A percentile compares a stretch with the other conserved stretches of the same genome.
Evolutionary conservation across 1,140 invertebrate genomes (phyloP).

Genomic region (Gonioctena quinquepunctata): DNA sequence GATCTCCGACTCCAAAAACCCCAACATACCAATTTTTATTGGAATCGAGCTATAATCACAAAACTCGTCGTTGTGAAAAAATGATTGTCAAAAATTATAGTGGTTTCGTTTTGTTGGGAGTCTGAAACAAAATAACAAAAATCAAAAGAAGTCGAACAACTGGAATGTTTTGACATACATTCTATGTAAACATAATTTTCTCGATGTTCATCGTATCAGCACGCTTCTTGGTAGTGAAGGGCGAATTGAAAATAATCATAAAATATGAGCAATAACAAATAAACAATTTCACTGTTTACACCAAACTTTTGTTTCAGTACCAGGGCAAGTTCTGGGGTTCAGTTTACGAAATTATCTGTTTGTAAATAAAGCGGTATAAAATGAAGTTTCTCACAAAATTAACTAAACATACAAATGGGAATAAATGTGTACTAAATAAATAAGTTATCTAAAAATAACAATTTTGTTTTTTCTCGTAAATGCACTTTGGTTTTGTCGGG

Average conservation of each 20-base stretch:
- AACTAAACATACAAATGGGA: conserved; percentile 44
- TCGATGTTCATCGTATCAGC: too few relatives aligned
- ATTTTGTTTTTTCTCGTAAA: conserved; percentile 48
- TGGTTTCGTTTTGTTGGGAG: too few relatives aligned
- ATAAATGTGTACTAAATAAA: conserved; percentile 42
- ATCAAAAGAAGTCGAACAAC: too few relatives aligned
- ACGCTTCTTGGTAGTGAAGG: neutral
- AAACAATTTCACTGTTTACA: neutral
- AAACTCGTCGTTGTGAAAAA: too few relatives aligned
- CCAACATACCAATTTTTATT: too few relatives aligned
- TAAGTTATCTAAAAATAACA: conserved; percentile 53
- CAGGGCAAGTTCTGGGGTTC: neutral
- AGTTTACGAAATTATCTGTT: conserved; percentile 4
- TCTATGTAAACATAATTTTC: too few relatives aligned
- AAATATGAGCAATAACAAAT: neutral
- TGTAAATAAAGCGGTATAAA: neutral
- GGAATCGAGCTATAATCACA: too few relatives aligned
- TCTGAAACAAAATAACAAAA: too few relatives aligned
- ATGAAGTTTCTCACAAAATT: conserved; percentile 40
- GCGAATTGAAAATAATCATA: neutral
- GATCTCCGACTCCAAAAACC: too few relatives aligned
- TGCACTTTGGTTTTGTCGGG: conserved; percentile 49
- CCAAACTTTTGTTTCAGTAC: neutral
- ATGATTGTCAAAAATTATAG: too few relatives aligned
- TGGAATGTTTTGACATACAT: too few relatives aligned